A percentile compares a stretch with the other conserved stretches of the same genome.
Evolutionary conservation across 1,140 invertebrate genomes (phyloP).

Genomic region (Rhynchophorus ferrugineus): DNA sequence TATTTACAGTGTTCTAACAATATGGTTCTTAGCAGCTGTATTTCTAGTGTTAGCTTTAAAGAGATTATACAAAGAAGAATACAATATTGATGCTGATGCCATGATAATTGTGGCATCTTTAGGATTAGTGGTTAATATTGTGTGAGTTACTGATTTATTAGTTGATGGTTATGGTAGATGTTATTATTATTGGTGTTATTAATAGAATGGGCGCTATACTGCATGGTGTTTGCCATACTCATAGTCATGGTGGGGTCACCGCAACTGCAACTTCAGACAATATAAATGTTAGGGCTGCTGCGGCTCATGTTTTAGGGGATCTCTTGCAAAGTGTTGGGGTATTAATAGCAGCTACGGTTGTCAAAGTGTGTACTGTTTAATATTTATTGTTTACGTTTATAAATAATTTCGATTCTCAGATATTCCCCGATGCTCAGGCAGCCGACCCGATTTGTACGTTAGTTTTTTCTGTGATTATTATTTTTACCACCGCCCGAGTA

Average conservation of each 20-base stretch:
- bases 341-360: conserved; percentile 34
- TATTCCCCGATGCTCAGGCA: conserved; percentile 63
- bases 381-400: background rate
- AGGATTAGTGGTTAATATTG: conserved; percentile 76
- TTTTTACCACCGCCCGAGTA: conserved; percentile 70
- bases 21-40: conserved; percentile 84
- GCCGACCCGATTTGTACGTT: conserved; percentile 87
- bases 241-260: conserved; percentile 33
- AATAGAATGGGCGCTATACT: conserved; percentile 66
- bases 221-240: conserved; percentile 52
- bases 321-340: conserved; percentile 64
- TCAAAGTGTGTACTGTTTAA: conserved; percentile 28
- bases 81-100: conserved; percentile 70
- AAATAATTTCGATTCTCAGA: conserved; percentile 3
- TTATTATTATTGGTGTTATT: no score
- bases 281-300: conserved; percentile 82
- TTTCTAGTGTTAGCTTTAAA: conserved; percentile 73
- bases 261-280: conserved; percentile 45
- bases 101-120: conserved; percentile 82
- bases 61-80: conserved; percentile 63
- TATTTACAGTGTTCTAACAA: conserved; percentile 48
- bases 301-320: conserved; percentile 89
- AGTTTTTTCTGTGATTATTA: conserved; percentile 76
- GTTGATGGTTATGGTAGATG: no score
- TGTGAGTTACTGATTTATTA: no score